Evolutionary conservation across 2,113 vertebrate genomes (phyloP).

Genomic region (Siphamia tubifer): DNA sequence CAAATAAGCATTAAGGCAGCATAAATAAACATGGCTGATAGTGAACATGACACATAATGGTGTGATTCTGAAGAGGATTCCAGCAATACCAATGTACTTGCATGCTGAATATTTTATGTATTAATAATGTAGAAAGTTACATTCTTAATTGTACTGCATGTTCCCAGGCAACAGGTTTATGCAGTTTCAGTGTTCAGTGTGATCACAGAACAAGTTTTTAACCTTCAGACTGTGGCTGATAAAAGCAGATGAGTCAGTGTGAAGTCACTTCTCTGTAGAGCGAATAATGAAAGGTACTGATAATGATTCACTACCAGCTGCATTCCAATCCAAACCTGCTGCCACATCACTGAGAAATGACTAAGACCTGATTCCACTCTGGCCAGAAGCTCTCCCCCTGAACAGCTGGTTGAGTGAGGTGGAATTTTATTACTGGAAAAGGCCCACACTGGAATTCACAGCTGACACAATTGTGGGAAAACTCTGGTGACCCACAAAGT

Average conservation of each 20-base stretch:
- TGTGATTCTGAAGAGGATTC: too few species aligned
- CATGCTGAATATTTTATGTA: too few species aligned
- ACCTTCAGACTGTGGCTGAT: slow-evolving; percentile 55
- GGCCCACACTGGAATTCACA: slow-evolving; percentile 55
- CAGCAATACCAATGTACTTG: too few species aligned
- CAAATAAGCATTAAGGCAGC: too few species aligned
- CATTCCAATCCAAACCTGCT: slow-evolving; percentile 57
- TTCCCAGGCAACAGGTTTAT: too few species aligned
- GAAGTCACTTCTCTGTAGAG: slow-evolving; percentile 57
- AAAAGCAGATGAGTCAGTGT: slow-evolving; percentile 62
- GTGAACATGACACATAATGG: too few species aligned
- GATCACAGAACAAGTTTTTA: slow-evolving; percentile 3
- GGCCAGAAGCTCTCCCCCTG: slow-evolving; percentile 10
- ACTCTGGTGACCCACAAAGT: slow-evolving; percentile 26
- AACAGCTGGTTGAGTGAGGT: slow-evolving; percentile 59
- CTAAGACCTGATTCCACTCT: slow-evolving; percentile 16
- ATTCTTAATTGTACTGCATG: too few species aligned
- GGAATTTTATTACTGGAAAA: slow-evolving; percentile 60
- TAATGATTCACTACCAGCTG: slow-evolving; percentile 52
- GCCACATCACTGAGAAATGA: slow-evolving; percentile 32
- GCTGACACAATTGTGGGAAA: slow-evolving; percentile 49
- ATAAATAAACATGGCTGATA: too few species aligned
- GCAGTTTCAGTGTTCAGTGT: neutral
- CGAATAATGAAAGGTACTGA: slow-evolving; percentile 33
- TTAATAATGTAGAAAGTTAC: too few species aligned